Percentiles rank a stretch among this genome's conserved stretches.
Evolutionary conservation across 2,797 vertebrate genomes (phyloP).

Genomic region (Cynodonichthys magdalenae): DNA sequence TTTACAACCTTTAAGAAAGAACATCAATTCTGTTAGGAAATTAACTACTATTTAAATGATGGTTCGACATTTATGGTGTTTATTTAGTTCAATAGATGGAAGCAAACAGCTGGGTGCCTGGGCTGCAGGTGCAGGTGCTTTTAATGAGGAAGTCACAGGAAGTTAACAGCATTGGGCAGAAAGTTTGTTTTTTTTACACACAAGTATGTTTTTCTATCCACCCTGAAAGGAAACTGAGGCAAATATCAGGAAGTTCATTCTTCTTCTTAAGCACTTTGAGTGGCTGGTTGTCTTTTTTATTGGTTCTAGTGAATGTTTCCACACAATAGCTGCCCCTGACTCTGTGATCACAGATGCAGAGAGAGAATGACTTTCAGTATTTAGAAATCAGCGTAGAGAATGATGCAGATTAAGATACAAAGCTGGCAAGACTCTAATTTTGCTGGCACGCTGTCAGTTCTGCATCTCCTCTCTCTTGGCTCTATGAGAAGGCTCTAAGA

Average conservation of each 20-base stretch:
- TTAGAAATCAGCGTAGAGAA: slow-evolving; percentile 30
- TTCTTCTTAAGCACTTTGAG: slow-evolving; percentile 4
- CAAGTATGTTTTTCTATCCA: slow-evolving; percentile 5
- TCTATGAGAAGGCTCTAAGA: slow-evolving; percentile 8
- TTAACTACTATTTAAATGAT: neutral
- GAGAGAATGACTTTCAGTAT: slow-evolving; percentile 38
- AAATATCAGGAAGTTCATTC: neutral
- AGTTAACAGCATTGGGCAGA: neutral
- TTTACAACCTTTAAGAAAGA: slow-evolving; percentile 10
- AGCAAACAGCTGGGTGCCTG: slow-evolving; percentile 3
- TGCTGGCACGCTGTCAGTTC: slow-evolving; percentile 42
- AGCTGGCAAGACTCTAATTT: slow-evolving; percentile 16
- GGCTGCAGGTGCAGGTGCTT: slow-evolving; percentile 10
- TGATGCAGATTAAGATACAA: slow-evolving; percentile 33
- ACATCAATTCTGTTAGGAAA: neutral
- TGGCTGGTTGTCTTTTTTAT: slow-evolving; percentile 39
- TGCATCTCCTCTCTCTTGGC: slow-evolving; percentile 20
- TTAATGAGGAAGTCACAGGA: neutral
- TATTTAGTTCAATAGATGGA: neutral
- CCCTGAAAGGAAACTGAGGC: slow-evolving; percentile 1
- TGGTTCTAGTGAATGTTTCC: slow-evolving; percentile 39
- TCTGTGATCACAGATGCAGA: slow-evolving; percentile 43
- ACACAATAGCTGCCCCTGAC: slow-evolving; percentile 34
- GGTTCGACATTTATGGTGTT: neutral
- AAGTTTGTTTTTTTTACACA: neutral